Percentiles rank a stretch among this genome's conserved stretches.
Evolutionary conservation across 2,113 vertebrate species (phyloP).

Genomic region (Beaufortia kweichowensis): DNA sequence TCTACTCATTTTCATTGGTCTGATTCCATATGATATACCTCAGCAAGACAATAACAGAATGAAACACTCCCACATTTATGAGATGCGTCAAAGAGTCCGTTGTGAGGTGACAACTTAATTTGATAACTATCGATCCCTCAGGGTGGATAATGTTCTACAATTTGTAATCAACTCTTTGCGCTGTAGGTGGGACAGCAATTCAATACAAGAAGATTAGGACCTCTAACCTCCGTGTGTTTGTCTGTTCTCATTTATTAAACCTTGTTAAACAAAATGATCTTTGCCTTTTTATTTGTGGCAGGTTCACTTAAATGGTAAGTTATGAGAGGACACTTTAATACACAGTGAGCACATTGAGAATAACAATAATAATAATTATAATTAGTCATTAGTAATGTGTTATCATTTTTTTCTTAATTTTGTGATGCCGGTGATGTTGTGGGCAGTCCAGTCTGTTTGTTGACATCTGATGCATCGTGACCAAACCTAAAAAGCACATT

Average conservation of each 20-base stretch:
- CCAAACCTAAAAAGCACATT: too few relatives aligned
- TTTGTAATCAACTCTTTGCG: constrained; percentile 37
- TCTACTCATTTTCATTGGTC: neutral
- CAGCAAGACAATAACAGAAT: neutral
- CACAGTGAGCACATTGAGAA: too few relatives aligned
- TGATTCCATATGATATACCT: neutral
- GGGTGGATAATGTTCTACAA: constrained; percentile 40
- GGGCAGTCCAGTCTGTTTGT: too few relatives aligned
- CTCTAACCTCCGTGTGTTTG: constrained; percentile 38
- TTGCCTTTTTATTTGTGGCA: constrained; percentile 51
- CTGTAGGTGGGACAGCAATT: constrained; percentile 38
- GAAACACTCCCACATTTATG: constrained; percentile 38
- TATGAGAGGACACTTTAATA: neutral
- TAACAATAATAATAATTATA: too few relatives aligned
- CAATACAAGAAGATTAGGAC: constrained; percentile 43
- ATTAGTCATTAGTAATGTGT: too few relatives aligned
- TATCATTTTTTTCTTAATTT: too few relatives aligned
- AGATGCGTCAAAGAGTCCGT: constrained; percentile 26
- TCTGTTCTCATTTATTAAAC: constrained; percentile 33
- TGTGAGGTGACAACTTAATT: constrained; percentile 25
- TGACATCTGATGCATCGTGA: too few relatives aligned
- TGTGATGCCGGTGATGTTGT: too few relatives aligned
- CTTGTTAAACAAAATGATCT: constrained; percentile 36
- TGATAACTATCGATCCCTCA: constrained; percentile 45
- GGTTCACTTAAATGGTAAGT: constrained; percentile 17